Evolutionary conservation across 2,797 vertebrate species (phyloP).

Genomic region (Liasis olivaceus): DNA sequence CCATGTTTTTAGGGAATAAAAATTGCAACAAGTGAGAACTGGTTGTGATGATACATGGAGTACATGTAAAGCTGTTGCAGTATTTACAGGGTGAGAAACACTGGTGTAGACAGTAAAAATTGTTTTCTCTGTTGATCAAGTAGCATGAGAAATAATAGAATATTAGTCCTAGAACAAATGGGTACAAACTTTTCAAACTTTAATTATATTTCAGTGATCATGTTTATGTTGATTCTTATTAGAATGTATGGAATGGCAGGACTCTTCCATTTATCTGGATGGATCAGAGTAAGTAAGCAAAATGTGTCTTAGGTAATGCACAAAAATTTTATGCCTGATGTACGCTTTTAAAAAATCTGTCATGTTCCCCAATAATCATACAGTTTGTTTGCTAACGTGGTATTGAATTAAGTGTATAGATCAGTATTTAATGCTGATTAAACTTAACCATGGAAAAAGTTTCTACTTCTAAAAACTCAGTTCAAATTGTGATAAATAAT

Average conservation of each 20-base stretch:
- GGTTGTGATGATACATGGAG: not conserved
- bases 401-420: not conserved
- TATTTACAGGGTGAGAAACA: not conserved
- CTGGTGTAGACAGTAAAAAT: not conserved
- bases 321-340: not conserved
- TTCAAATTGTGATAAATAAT: not conserved
- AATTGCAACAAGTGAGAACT: not conserved
- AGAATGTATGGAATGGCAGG: conserved; percentile 84
- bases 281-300: conserved; percentile 77
- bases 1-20: not conserved
- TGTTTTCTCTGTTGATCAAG: not conserved
- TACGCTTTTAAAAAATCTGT: not conserved
- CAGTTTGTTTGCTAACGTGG: not conserved
- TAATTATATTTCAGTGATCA: not conserved
- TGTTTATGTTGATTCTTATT: conserved; percentile 35
- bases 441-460: not conserved
- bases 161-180: not conserved
- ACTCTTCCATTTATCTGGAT: conserved; percentile 78
- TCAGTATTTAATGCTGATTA: not conserved
- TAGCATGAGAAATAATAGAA: not conserved
- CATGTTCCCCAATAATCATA: not conserved
- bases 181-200: not conserved
- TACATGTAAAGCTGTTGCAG: not conserved
- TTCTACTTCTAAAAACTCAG: not conserved
- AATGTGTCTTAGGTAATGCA: not conserved